These are phyloP conservation scores for Tiliacea aurago DNA, from an alignment of 2,888 invertebrate genomes.

Conservation along the genomic window DNA sequence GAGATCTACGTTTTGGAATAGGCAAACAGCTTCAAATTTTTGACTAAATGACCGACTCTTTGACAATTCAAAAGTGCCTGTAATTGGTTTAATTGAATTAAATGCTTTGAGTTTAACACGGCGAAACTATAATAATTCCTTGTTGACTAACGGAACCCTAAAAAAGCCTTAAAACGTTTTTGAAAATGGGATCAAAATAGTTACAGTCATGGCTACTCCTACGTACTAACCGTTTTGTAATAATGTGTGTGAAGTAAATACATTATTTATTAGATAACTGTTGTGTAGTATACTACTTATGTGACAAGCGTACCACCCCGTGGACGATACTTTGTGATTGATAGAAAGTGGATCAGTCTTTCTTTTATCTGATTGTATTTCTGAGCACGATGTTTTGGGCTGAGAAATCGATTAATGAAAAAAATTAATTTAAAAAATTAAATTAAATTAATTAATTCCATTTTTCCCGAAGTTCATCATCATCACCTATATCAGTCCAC, in stretches of 20 bases:
- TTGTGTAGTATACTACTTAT: conserved; percentile 33
- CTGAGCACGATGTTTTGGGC: conserved; percentile 4
- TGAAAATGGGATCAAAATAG: not conserved
- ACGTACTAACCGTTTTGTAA: conserved; percentile 12
- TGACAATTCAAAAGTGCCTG: no score
- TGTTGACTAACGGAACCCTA: no score
- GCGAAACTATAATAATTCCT: no score
- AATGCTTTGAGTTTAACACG: no score
- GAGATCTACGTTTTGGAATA: no score
- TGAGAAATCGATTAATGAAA: not conserved
- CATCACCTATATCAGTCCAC: no score
- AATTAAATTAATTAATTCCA: no score
- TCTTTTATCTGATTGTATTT: conserved; percentile 10
- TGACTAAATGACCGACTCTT: no score
- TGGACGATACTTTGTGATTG: conserved; percentile 8
- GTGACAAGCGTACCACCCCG: conserved; percentile 44
- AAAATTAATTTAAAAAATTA: no score
- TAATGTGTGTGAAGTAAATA: conserved; percentile 42
- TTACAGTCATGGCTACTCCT: not conserved
- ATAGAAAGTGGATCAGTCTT: conserved; percentile 45
- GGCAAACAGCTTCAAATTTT: no score
- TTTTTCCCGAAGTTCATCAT: not conserved
- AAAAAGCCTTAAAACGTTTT: not conserved
- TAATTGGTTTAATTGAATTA: no score
- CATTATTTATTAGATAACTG: conserved; percentile 54